These are phyloP conservation scores for Rhodophaea formosa DNA, from an alignment of 2,888 invertebrate genomes.

Conservation along the genomic window DNA sequence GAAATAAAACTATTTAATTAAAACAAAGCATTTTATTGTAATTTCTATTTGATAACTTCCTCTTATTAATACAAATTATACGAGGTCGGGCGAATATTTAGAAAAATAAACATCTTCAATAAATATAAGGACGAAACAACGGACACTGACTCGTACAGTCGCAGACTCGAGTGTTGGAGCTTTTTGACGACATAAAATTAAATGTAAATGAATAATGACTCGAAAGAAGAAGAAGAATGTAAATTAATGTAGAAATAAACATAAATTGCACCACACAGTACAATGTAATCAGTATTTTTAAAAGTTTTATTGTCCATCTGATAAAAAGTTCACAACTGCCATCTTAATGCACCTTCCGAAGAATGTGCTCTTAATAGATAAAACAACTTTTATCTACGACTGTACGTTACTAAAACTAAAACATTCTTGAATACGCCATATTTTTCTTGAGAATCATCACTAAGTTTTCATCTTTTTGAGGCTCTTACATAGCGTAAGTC, in stretches of 20 bases:
- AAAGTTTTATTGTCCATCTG: too few species aligned
- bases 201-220: too few species aligned
- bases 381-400: constrained; percentile 28
- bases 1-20: constrained; percentile 37
- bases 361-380: not conserved
- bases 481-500: not conserved
- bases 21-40: constrained; percentile 74
- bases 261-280: too few species aligned
- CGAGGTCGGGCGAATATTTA: constrained; percentile 56
- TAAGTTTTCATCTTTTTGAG: too few species aligned
- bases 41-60: constrained; percentile 58
- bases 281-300: too few species aligned
- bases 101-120: constrained; percentile 78
- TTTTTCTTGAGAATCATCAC: not conserved
- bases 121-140: constrained; percentile 55
- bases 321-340: too few species aligned
- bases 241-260: too few species aligned
- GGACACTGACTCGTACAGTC: constrained; percentile 26
- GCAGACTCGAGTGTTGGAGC: constrained; percentile 1
- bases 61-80: constrained; percentile 59
- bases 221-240: too few species aligned
- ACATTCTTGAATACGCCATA: constrained; percentile 23
- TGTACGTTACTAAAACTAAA: constrained; percentile 23
- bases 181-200: not conserved
- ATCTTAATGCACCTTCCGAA: too few species aligned